Conservation (phyloP, 2,113 vertebrate genomes). For the Aldabrachelys gigantea region DNA sequence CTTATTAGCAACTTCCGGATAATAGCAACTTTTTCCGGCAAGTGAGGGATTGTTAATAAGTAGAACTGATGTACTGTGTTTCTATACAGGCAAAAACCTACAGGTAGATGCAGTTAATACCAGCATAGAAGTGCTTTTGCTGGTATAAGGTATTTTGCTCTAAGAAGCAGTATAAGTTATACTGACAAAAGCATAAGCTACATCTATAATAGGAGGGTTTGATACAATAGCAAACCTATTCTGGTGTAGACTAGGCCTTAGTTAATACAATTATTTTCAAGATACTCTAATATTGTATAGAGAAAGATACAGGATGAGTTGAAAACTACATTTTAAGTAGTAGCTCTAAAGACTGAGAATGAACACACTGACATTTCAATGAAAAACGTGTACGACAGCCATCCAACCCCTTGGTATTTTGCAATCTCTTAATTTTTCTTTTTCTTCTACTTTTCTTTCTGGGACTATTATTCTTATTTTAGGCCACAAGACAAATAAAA, state of each 20-base stretch:
- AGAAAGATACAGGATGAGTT: rapidly evolving
- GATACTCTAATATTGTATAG: not conserved
- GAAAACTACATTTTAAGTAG: rapidly evolving
- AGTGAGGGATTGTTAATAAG: not conserved
- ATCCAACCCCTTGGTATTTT: not conserved
- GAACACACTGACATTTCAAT: not conserved
- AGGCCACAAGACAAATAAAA: not conserved
- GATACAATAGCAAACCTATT: not conserved
- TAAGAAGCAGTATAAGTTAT: not conserved
- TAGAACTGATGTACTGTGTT: not conserved
- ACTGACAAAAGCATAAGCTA: not conserved
- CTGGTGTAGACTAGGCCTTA: rapidly evolving
- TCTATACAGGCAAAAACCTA: not conserved
- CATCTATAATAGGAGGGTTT: not conserved
- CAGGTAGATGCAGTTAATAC: not conserved
- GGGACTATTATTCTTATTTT: not conserved
- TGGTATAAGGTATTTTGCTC: not conserved
- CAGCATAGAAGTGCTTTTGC: not conserved
- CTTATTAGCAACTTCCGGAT: not conserved
- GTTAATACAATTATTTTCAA: rapidly evolving
- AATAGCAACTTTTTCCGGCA: not conserved
- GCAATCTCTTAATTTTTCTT: rapidly evolving
- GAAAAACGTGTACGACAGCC: not conserved
- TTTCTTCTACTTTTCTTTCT: not conserved
- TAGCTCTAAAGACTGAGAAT: not conserved